Percentiles rank a stretch among this genome's conserved stretches.
These are phyloP conservation scores for Phlogophora meticulosa DNA, from an alignment of 2,888 invertebrate species.

Conservation along the genomic window DNA sequence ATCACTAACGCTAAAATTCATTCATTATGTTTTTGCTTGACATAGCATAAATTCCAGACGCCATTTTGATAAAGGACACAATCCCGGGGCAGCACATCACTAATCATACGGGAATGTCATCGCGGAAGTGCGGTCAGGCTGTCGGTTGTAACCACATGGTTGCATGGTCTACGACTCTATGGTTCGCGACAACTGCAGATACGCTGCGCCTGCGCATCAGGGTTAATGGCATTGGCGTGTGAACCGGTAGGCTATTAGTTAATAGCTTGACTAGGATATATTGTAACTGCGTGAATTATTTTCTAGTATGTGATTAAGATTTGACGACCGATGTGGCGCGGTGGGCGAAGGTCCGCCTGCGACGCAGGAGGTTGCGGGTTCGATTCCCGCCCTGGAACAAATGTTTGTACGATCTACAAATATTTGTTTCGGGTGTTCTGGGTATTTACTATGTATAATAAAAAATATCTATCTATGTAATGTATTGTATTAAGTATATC, in stretches of 20 bases:
- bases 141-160: conserved; percentile 52
- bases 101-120: conserved; percentile 53
- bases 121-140: conserved; percentile 58
- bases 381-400: too few species aligned
- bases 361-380: too few species aligned
- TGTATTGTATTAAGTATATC: too few species aligned
- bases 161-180: conserved; percentile 38
- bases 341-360: too few species aligned
- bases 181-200: conserved; percentile 46
- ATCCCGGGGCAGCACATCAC: conserved; percentile 15
- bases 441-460: too few species aligned
- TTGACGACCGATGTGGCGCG: too few species aligned
- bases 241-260: conserved; percentile 30
- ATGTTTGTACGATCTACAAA: too few species aligned
- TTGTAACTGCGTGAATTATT: conserved; percentile 15
- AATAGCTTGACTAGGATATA: conserved; percentile 23
- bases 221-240: conserved; percentile 62
- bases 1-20: too few species aligned
- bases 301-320: background rate
- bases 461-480: too few species aligned
- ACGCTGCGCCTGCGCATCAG: conserved; percentile 49
- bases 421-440: too few species aligned
- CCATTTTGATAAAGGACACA: conserved; percentile 1
- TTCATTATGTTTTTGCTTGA: too few species aligned
- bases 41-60: too few species aligned